phyloP scores from a whole-genome alignment of 2,888 invertebrate genomes.

The Athrips mouffetella region DNA sequence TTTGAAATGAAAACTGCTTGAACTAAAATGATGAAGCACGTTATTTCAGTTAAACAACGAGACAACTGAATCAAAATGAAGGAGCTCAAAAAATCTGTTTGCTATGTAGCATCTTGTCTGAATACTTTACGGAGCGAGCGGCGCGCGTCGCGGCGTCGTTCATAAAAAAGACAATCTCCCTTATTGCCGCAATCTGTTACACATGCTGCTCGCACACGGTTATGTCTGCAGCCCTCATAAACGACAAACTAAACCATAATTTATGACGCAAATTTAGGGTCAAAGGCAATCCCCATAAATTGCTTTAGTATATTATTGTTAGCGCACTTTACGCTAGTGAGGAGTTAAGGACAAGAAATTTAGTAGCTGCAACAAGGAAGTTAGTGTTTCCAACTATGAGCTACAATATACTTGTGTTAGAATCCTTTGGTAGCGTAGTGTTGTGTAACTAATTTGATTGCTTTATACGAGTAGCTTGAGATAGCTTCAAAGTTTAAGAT shows the following conservation, averaged over 20 bases:
- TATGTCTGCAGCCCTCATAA: conserved; percentile 74
- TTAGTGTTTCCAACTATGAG: conserved; percentile 1
- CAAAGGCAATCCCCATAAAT: conserved; percentile 68
- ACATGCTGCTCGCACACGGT: conserved; percentile 63
- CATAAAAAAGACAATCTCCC: conserved; percentile 78
- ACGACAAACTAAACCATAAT: conserved; percentile 78
- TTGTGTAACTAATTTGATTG: conserved; percentile 4
- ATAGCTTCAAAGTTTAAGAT: too few relatives aligned
- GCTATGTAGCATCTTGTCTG: conserved; percentile 23
- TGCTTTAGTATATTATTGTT: conserved; percentile 59
- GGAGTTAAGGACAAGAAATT: conserved; percentile 11
- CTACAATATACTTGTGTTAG: background rate
- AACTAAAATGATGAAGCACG: too few relatives aligned
- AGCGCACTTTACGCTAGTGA: conserved; percentile 14
- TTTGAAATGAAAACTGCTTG: too few relatives aligned
- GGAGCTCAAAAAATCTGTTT: conserved; percentile 5
- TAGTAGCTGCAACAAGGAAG: conserved; percentile 5
- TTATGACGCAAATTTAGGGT: conserved; percentile 75
- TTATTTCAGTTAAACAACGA: background rate
- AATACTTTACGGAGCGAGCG: conserved; percentile 51
- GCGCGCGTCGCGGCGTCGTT: conserved; percentile 41
- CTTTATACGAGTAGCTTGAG: background rate
- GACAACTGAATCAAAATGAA: conserved; percentile 15
- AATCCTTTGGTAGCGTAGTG: background rate
- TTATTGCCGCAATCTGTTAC: conserved; percentile 77